Percentiles rank a stretch among this genome's conserved stretches.
Evolutionary conservation across 2,797 vertebrate genomes (phyloP).

Genomic region (Centropyge bicolor): DNA sequence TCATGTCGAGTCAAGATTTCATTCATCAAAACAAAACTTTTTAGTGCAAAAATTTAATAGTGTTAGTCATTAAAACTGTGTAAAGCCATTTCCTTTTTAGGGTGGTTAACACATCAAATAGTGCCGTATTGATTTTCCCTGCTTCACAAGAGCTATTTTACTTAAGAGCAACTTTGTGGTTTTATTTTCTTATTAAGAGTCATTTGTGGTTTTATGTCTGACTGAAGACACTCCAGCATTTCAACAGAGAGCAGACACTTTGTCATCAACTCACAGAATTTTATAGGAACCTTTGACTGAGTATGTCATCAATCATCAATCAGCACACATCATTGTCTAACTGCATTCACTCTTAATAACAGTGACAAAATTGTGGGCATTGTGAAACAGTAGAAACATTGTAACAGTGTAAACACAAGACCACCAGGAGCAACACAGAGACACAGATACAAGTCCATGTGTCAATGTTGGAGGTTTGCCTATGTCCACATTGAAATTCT

Average conservation of each 20-base stretch:
- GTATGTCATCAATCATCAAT: neutral
- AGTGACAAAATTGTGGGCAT: neutral
- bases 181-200: neutral
- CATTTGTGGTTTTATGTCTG: neutral
- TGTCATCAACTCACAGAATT: neutral
- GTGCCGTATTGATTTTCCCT: neutral
- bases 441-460: neutral
- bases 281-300: neutral
- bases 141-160: neutral
- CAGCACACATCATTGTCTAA: constrained; percentile 1
- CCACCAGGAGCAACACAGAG: neutral
- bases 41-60: neutral
- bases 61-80: neutral
- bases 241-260: neutral
- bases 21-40: neutral
- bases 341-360: neutral
- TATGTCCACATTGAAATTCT: neutral
- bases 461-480: neutral
- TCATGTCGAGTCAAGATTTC: neutral
- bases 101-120: neutral
- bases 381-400: neutral
- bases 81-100: neutral
- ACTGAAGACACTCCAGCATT: neutral
- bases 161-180: neutral
- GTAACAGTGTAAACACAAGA: neutral